phyloP scores from a whole-genome alignment of 2,797 vertebrate genomes.

The Gastrophryne carolinensis region DNA sequence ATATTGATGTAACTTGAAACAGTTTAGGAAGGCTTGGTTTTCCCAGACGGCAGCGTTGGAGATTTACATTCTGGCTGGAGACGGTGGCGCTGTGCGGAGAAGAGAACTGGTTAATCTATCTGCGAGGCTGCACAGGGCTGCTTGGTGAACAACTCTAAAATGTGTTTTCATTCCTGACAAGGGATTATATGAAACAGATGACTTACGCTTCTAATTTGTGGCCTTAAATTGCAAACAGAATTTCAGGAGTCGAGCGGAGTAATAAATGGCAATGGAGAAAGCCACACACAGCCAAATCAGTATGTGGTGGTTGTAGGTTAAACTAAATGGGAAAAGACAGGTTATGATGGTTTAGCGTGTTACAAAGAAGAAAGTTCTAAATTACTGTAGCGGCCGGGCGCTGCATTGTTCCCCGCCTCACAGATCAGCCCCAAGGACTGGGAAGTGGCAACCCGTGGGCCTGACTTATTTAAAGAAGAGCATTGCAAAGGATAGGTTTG shows the following conservation, averaged over 20 bases:
- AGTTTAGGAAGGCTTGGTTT: background rate
- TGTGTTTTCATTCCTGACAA: conserved; percentile 89
- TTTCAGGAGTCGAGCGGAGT: conserved; percentile 91
- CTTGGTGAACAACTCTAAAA: conserved; percentile 77
- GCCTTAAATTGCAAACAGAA: conserved; percentile 99
- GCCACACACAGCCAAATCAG: conserved; percentile 82
- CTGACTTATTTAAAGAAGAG: background rate
- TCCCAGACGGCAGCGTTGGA: background rate
- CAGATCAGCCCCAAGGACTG: conserved; percentile 74
- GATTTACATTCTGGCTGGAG: background rate
- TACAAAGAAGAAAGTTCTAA: conserved; percentile 83
- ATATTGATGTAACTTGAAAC: background rate
- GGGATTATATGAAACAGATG: conserved; percentile 99
- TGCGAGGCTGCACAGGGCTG: conserved; percentile 67
- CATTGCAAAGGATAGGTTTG: no score
- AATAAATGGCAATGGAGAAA: conserved; percentile 86
- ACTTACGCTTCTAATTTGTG: conserved; percentile 98
- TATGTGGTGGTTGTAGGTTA: conserved; percentile 85
- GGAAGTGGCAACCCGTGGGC: conserved; percentile 15
- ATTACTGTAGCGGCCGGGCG: conserved; percentile 79
- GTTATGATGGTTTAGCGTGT: conserved; percentile 87
- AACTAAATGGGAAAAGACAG: conserved; percentile 85
- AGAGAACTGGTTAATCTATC: conserved; percentile 65
- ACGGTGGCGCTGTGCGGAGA: background rate
- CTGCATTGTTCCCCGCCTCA: conserved; percentile 68